Base-by-base conservation (phyloP, 1,140 invertebrate genomes). In the Pomacea maculata region DNA sequence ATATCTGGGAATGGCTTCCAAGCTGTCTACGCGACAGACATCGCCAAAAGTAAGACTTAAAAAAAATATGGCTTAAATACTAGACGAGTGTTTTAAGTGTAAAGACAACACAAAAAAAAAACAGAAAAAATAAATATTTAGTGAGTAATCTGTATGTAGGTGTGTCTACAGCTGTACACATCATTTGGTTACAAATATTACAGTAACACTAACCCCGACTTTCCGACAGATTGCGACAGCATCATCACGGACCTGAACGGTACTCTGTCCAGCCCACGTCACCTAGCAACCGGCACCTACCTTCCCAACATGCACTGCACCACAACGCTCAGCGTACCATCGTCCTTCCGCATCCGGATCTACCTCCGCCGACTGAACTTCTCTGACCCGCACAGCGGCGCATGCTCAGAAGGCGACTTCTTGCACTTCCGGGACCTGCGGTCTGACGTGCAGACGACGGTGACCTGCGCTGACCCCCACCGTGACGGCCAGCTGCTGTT, bases 251-350 rank as follows among this genome's bases (percentile, higher is more conserved):
- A 21, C 9, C 65, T 75, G 21, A 75, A 70, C 63, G 79, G 79
- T 12, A 80, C 65, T 8, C 64, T 80, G 12, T 54, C 14, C 14
- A 82, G 81, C 70, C 78, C 78, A n/a, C 25, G n/a, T 21, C 74
- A 11, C 25, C 76, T 65, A 29, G 52, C 65, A 29, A 57, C 65
- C 65, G 65, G 67, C n/a, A 63, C 79, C 19, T 82, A 82, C 74
- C 74, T 80, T n/a, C 81, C 81, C 55, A 82, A 80, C 71, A 74
- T 68, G 10, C 19, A 14, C 17, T 82, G 81, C 68, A 64, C n/a
- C 52, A 64, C 57, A 25, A 71, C 57, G 64, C 45, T 82, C 29
- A 65, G 29, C n/a, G 52, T 75, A 4, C 72, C 63, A 34, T 14
- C 15, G 1, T 61, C 67, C 1, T 80, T 70, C 65, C 72, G 73